Conservation (phyloP, 2,113 vertebrate species). For the Siphamia tubifer region DNA sequence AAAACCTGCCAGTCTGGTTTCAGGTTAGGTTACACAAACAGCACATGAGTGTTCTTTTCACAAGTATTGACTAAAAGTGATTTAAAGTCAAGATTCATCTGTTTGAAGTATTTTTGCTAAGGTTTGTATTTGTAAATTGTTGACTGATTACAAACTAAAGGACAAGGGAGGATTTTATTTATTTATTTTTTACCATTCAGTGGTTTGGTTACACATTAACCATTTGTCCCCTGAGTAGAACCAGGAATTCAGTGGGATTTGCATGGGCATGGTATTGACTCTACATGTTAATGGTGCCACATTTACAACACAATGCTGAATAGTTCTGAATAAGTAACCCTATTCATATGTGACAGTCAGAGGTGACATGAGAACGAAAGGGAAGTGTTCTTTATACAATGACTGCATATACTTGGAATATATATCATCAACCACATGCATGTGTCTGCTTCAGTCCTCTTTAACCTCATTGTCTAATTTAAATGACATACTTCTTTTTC, state of each 20-base stretch:
- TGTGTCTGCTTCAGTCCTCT: background rate
- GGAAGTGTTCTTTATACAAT: background rate
- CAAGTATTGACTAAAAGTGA: background rate
- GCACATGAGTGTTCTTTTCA: background rate
- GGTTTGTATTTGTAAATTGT: background rate
- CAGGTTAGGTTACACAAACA: slow-evolving; percentile 47
- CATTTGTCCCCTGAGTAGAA: background rate
- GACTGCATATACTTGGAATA: background rate
- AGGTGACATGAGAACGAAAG: background rate
- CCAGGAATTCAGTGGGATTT: slow-evolving; percentile 18
- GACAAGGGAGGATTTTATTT: background rate
- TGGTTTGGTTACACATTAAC: slow-evolving; percentile 54
- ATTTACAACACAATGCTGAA: background rate
- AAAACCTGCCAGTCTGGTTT: slow-evolving; percentile 77
- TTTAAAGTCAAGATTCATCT: background rate
- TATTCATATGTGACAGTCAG: background rate
- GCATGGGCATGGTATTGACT: background rate
- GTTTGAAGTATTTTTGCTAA: background rate
- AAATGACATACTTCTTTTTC: background rate
- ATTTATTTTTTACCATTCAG: background rate
- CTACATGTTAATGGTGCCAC: background rate
- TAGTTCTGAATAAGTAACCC: background rate
- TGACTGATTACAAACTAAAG: background rate
- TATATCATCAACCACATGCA: slow-evolving; percentile 3
- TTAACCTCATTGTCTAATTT: background rate